Evolutionary conservation across 2,113 vertebrate species (phyloP), one percentile per base, ranked within the genome.

Genomic region (Tetrax tetrax): DNA sequence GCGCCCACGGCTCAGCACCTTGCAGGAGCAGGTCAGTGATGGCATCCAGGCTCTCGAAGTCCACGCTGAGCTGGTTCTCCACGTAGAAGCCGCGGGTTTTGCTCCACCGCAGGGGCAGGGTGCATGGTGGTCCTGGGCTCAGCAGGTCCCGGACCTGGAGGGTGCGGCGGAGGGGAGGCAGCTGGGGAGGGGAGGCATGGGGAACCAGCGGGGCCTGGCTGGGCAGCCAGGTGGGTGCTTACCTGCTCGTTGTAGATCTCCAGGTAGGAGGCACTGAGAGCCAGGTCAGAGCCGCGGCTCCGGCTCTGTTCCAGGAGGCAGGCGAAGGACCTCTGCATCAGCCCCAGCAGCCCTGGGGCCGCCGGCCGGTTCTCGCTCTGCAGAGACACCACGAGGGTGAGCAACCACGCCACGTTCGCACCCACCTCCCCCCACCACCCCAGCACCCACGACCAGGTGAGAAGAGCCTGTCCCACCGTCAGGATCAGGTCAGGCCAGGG

Each of bases 181-280:
- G 7, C 0, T 2, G 38, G 12, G 9, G 18, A 50, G 20, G 0
- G 0, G 5, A 9, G 19, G 43, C 48, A 38, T 0, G 0, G 29
- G 8, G 12, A 48, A 29, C 37, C 38, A 35, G 57, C 4, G 6
- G 43, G 14, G 47, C 50, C 3, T 0, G 24, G 3, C 45, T 6
- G 47, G 15, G 29, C 0, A 2, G 47, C 15, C 2, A 6, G 16
- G 5, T 11, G 2, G 35, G 17, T 9, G 3, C 35, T 50, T 25
- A 98, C 98, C 97, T 98, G 98, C 31, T 98, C 98, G 1, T 98
- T 98, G 95, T 98, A 98, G 94, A 98, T 98, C 95, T 98, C 98
- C 95, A 98, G 83, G 77, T 98, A 98, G 64, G 98, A 98, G 60
- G 97, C 98, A 5, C 87, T 97, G 83, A 98, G 98, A 29, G 85